Base-by-base conservation (phyloP, 2,888 invertebrate genomes). In the Hypercompe scribonia region DNA sequence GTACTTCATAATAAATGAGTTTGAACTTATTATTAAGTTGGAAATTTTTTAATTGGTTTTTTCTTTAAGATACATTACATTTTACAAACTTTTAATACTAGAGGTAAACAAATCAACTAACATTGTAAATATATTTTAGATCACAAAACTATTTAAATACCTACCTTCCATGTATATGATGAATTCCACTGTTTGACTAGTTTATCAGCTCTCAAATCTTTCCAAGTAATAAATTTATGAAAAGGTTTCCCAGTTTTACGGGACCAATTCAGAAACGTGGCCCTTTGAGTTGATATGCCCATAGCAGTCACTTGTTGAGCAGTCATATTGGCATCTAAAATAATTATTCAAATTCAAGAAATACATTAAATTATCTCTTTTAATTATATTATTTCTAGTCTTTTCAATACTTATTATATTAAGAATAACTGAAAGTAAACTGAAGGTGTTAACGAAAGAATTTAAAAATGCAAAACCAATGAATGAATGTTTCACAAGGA, bases 201-300 rank as follows among this genome's bases (percentile, higher is more conserved):
- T 63, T 96, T 92, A 85, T 97, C 97, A 33, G 98, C 97, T 72
- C 99, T 96, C 77, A 97, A 89, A 91, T 99, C 99, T 89, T 98
- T 98, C 99, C 99, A 99, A 31, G 98, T 98, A 82, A 99, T 97
- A 83, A 99, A 97, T 84, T 97, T 97, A 90, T 98, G 98, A 91
- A 97, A 98, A 39, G 97, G 97, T 84, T 96, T 96, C 1, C 98
- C 97, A 21, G 97, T 97, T 68, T 95, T 93, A 86, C 96, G 96
- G 84, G 98, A 97, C 99, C 99, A 99, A 7, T 97, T 97, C 2
- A 98, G 96, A 89, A 99, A 98, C 54, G 98, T 98, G 80, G 97
- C 96, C 21, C 99, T 96, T 88, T 98, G 98, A 1, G 98, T 97
- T 0, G 98, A 97, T 84, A 99, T 97, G 3, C 98, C 98, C 87